Conservation (phyloP, 2,113 vertebrate species). For the Nymphicus hollandicus region DNA sequence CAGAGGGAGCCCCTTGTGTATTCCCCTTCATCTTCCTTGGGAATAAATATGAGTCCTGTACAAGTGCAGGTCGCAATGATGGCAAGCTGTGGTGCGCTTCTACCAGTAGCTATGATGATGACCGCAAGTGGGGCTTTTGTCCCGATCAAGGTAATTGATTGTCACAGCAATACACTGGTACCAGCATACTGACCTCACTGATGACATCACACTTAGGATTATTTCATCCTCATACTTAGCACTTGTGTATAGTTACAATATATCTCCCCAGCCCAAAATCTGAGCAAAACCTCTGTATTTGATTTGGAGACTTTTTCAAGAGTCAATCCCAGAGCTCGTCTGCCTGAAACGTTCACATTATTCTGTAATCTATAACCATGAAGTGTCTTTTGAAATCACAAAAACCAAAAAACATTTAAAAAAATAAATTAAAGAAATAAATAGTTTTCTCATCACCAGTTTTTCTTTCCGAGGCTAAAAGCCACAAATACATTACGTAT, state of each 20-base stretch:
- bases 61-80: conserved; percentile 85
- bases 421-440: not conserved
- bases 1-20: conserved; percentile 88
- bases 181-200: fast-evolving
- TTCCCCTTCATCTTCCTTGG: conserved; percentile 95
- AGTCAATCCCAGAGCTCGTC: not conserved
- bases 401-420: not conserved
- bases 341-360: not conserved
- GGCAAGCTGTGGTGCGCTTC: conserved; percentile 90
- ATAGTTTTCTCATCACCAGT: not conserved
- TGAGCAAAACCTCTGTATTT: not conserved
- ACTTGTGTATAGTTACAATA: not conserved
- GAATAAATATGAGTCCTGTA: conserved; percentile 88
- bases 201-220: fast-evolving
- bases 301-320: not conserved
- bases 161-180: not conserved
- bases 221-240: not conserved
- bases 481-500: not conserved
- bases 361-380: not conserved
- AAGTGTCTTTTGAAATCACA: not conserved
- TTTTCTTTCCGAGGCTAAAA: not conserved
- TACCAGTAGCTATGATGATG: conserved; percentile 89
- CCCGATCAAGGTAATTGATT: conserved; percentile 86
- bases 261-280: not conserved
- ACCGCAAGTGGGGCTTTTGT: conserved; percentile 98